Evolutionary conservation across 1,140 invertebrate species (phyloP).

Genomic region (Brachystomella parvula): DNA sequence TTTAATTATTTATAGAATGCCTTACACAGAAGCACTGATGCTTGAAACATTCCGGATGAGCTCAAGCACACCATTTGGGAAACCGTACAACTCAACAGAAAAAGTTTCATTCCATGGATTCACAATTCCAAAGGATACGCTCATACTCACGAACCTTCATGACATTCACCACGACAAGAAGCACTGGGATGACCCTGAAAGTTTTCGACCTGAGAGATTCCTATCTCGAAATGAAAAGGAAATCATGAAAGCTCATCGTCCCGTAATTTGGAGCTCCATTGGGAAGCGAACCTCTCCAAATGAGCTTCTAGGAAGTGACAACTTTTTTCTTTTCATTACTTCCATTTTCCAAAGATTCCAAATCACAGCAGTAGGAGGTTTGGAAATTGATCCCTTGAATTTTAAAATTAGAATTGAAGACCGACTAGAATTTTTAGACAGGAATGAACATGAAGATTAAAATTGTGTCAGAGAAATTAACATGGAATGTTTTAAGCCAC

Average conservation of each 20-base stretch:
- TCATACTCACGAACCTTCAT: constrained; percentile 71
- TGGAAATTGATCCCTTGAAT: neutral
- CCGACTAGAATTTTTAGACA: neutral
- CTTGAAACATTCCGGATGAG: constrained; percentile 55
- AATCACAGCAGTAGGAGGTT: constrained; percentile 40
- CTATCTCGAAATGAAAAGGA: constrained; percentile 46
- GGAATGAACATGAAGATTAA: neutral
- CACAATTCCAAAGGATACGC: constrained; percentile 70
- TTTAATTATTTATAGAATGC: constrained; percentile 1
- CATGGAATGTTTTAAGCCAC: too few relatives aligned
- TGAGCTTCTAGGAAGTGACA: constrained; percentile 51
- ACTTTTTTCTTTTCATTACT: constrained; percentile 51
- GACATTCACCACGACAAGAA: constrained; percentile 61
- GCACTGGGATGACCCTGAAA: constrained; percentile 59
- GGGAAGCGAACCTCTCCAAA: constrained; percentile 55
- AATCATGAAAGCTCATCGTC: constrained; percentile 8
- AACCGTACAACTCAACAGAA: constrained; percentile 64
- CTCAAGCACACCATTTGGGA: constrained; percentile 60
- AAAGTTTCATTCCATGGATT: constrained; percentile 62
- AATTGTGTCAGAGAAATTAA: too few relatives aligned
- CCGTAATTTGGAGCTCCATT: constrained; percentile 39
- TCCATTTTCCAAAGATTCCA: constrained; percentile 49
- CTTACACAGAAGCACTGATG: constrained; percentile 11
- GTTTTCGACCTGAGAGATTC: constrained; percentile 68
- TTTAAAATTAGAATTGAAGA: neutral